Conservation (phyloP, 2,888 invertebrate genomes). For the Tipula unca region DNA sequence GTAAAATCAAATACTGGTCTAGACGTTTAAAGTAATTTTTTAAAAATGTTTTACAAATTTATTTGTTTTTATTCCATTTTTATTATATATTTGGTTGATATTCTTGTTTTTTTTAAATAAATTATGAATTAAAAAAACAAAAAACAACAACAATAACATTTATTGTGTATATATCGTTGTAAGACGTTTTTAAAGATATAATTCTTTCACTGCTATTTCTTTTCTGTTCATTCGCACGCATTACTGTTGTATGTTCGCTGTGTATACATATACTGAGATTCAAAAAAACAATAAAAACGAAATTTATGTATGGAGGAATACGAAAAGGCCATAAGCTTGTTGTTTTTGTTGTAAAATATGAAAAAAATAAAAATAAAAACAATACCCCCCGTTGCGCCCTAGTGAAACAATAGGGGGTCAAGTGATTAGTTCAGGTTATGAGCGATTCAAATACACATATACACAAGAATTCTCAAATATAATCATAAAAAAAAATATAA, state of each 20-base stretch:
- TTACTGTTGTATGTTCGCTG: background rate
- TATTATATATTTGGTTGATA: background rate
- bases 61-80: background rate
- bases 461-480: background rate
- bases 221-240: background rate
- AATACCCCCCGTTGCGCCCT: constrained; percentile 23
- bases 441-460: background rate
- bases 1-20: background rate
- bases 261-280: background rate
- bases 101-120: background rate
- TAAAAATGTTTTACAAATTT: background rate
- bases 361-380: background rate
- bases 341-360: background rate
- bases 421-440: constrained; percentile 27
- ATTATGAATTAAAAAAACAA: background rate
- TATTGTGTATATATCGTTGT: background rate
- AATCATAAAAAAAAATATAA: background rate
- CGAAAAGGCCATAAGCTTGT: background rate
- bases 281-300: background rate
- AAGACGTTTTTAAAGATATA: background rate
- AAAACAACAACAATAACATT: background rate
- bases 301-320: constrained; percentile 4
- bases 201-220: background rate
- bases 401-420: constrained; percentile 25
- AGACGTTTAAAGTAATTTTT: background rate